These are phyloP conservation scores for Sciaenops ocellatus DNA, from an alignment of 2,797 vertebrate genomes.

Conservation along the genomic window DNA sequence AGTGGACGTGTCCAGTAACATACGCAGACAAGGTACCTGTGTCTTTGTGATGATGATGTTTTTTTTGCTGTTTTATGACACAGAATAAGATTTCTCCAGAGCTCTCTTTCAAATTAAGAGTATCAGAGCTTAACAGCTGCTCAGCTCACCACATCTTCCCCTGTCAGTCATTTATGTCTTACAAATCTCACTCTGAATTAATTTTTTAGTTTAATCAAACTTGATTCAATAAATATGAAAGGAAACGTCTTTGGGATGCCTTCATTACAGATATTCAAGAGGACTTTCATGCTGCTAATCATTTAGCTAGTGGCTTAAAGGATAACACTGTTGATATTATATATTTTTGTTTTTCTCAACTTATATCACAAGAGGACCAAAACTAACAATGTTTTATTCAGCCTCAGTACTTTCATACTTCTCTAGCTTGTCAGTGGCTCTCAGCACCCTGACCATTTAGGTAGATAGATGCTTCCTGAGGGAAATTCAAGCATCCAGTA, in stretches of 20 bases:
- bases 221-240: neutral
- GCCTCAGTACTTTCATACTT: too few relatives aligned
- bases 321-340: neutral
- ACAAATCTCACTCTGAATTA: slow-evolving; percentile 4
- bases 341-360: neutral
- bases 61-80: neutral
- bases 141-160: neutral
- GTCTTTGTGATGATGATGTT: neutral
- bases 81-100: neutral
- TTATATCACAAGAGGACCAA: neutral
- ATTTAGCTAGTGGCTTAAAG: neutral
- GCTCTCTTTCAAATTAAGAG: neutral
- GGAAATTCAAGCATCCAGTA: too few relatives aligned
- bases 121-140: neutral
- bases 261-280: neutral
- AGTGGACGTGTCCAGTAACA: slow-evolving; percentile 61
- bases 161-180: slow-evolving; percentile 14
- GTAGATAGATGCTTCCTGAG: too few relatives aligned
- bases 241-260: neutral
- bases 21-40: slow-evolving; percentile 40
- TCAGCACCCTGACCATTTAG: neutral
- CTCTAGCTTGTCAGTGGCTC: neutral
- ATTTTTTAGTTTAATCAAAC: neutral
- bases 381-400: neutral
- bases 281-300: neutral